A percentile compares a stretch with the other conserved stretches of the same genome.
These are phyloP conservation scores for Dynastes maya DNA, from an alignment of 2,888 invertebrate species.

Conservation along the genomic window DNA sequence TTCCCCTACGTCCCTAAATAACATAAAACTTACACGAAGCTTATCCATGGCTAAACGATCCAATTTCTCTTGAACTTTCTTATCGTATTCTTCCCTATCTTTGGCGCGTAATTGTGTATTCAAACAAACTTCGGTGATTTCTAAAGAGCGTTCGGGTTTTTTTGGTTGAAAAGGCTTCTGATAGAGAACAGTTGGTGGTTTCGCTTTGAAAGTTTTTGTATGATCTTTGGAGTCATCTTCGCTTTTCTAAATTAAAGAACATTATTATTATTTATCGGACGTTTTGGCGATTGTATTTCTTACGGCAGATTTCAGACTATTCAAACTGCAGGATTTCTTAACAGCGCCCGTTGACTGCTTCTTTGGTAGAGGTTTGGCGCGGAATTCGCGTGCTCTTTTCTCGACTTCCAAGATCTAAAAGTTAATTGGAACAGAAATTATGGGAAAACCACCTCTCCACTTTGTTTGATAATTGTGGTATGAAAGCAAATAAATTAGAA, in stretches of 20 bases:
- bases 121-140: constrained; percentile 74
- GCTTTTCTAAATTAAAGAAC: constrained; percentile 63
- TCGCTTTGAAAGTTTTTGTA: constrained; percentile 75
- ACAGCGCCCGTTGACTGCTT: constrained; percentile 24
- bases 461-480: too few species aligned
- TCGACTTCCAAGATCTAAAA: constrained; percentile 73
- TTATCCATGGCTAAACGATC: constrained; percentile 70
- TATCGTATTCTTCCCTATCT: constrained; percentile 77
- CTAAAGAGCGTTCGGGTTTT: constrained; percentile 70
- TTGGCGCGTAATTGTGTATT: constrained; percentile 78
- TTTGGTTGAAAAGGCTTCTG: constrained; percentile 79
- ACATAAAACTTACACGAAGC: constrained; percentile 55
- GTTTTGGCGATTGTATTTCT: constrained; percentile 27
- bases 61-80: constrained; percentile 73
- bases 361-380: constrained; percentile 79
- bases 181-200: constrained; percentile 75
- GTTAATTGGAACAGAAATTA: neutral
- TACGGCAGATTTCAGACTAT: constrained; percentile 52
- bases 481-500: too few species aligned
- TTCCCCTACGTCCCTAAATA: constrained; percentile 5
- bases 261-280: neutral
- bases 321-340: constrained; percentile 39
- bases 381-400: constrained; percentile 78
- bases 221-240: constrained; percentile 61
- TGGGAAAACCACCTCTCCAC: too few species aligned